A percentile compares a stretch with the other conserved stretches of the same genome.
phyloP scores from a whole-genome alignment of 2,797 vertebrate genomes.

The Steatocranus sp. region DNA sequence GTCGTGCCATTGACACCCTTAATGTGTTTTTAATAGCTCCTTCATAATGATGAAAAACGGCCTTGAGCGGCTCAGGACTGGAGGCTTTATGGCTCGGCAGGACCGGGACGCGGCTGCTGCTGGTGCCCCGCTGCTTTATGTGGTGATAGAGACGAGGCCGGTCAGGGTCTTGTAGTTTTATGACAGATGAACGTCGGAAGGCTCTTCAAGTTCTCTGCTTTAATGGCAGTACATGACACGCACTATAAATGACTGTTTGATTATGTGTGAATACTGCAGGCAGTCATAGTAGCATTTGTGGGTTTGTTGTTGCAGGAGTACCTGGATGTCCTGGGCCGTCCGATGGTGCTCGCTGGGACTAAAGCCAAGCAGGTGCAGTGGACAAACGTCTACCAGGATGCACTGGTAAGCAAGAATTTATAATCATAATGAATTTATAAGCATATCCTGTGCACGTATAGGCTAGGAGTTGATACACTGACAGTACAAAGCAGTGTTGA shows the following conservation, averaged over 20 bases:
- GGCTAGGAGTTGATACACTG: neutral
- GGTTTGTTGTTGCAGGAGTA: constrained; percentile 82
- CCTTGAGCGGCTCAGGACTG: constrained; percentile 54
- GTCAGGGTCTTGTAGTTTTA: constrained; percentile 65
- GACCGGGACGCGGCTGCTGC: constrained; percentile 9
- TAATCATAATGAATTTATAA: neutral
- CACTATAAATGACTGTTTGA: constrained; percentile 40
- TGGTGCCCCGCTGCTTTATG: constrained; percentile 62
- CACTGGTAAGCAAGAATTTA: constrained; percentile 77
- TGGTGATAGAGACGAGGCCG: constrained; percentile 42
- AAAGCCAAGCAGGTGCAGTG: constrained; percentile 95
- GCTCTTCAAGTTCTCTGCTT: constrained; percentile 43
- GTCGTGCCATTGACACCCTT: constrained; percentile 48
- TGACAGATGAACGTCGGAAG: constrained; percentile 36
- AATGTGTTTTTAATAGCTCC: constrained; percentile 77
- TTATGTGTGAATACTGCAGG: constrained; percentile 29
- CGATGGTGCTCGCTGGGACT: constrained; percentile 93
- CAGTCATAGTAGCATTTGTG: neutral
- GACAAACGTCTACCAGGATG: constrained; percentile 98
- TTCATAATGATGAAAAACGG: constrained; percentile 74
- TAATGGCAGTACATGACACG: constrained; percentile 28
- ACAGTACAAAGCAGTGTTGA: neutral
- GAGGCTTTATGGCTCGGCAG: constrained; percentile 55
- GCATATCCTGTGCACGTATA: neutral
- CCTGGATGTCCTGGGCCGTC: constrained; percentile 93